Conservation (phyloP, 2,113 vertebrate genomes). For the Heloderma charlesbogerti region DNA sequence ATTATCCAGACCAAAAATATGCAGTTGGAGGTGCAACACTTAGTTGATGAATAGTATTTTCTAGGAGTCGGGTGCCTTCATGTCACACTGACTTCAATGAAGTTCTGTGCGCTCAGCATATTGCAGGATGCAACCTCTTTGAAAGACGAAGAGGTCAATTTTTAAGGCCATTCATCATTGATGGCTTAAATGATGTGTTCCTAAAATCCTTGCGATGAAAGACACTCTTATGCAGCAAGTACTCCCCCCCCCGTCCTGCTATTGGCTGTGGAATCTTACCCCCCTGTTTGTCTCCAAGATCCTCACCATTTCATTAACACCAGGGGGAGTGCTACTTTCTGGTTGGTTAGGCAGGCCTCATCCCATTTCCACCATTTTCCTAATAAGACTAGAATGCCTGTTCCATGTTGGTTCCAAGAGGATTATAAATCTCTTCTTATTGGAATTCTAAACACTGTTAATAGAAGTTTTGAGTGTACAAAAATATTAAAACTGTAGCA, state of each 20-base stretch:
- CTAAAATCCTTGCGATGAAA: background rate
- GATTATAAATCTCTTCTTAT: constrained; percentile 68
- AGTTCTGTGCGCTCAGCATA: background rate
- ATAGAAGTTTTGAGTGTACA: constrained; percentile 58
- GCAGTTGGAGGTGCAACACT: background rate
- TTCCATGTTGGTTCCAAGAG: constrained; percentile 68
- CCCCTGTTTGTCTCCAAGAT: constrained; percentile 41
- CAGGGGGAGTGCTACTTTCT: constrained; percentile 42
- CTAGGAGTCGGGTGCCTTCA: background rate
- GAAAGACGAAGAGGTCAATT: background rate
- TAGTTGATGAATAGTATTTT: background rate
- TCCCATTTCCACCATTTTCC: constrained; percentile 42
- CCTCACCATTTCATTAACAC: constrained; percentile 3
- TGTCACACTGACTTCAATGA: background rate
- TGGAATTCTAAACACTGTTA: constrained; percentile 66
- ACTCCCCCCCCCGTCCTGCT: no score
- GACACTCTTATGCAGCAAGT: constrained; percentile 28
- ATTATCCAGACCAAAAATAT: background rate
- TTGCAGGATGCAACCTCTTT: background rate
- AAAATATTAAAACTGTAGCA: constrained; percentile 48
- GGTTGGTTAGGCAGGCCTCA: constrained; percentile 56
- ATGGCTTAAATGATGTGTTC: constrained; percentile 21
- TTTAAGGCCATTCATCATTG: constrained; percentile 12
- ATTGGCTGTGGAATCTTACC: constrained; percentile 29
- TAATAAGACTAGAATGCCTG: constrained; percentile 66